A percentile compares a stretch with the other conserved stretches of the same genome.
Conservation (phyloP, 2,888 invertebrate species). For the Deilephila elpenor region DNA sequence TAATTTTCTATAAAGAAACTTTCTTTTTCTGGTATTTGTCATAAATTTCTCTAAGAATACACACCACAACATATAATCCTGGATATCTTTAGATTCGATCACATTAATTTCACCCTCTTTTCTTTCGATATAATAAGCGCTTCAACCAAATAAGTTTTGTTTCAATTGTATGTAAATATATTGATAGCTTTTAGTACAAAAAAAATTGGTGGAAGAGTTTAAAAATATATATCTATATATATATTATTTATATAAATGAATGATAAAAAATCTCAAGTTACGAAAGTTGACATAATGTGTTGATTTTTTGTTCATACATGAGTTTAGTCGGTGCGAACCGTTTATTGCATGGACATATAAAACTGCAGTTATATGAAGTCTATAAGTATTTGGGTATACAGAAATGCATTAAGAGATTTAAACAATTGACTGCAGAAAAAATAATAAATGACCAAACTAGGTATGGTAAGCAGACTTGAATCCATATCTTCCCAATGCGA, state of each 20-base stretch:
- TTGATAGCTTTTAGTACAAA: constrained; percentile 79
- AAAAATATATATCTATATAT: constrained; percentile 46
- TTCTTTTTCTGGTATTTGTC: background rate
- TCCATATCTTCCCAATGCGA: constrained; percentile 1
- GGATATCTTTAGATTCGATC: constrained; percentile 9
- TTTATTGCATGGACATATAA: constrained; percentile 9
- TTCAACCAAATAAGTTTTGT: constrained; percentile 78
- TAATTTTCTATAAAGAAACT: too few species aligned
- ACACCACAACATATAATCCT: background rate
- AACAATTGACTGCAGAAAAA: background rate
- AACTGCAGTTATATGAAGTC: constrained; percentile 16
- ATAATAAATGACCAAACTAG: background rate
- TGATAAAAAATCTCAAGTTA: constrained; percentile 52
- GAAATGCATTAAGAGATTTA: background rate
- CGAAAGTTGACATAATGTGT: constrained; percentile 34
- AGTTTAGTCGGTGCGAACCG: constrained; percentile 15
- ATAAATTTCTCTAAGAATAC: background rate
- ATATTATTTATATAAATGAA: constrained; percentile 55
- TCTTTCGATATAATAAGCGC: constrained; percentile 54
- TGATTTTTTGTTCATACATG: constrained; percentile 22
- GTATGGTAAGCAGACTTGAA: constrained; percentile 3
- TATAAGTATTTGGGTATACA: background rate
- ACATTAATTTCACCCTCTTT: constrained; percentile 1
- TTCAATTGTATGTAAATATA: constrained; percentile 75
- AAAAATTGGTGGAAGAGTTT: constrained; percentile 76